Conservation (phyloP, 1,140 invertebrate species). For the Drosophila suzukii region DNA sequence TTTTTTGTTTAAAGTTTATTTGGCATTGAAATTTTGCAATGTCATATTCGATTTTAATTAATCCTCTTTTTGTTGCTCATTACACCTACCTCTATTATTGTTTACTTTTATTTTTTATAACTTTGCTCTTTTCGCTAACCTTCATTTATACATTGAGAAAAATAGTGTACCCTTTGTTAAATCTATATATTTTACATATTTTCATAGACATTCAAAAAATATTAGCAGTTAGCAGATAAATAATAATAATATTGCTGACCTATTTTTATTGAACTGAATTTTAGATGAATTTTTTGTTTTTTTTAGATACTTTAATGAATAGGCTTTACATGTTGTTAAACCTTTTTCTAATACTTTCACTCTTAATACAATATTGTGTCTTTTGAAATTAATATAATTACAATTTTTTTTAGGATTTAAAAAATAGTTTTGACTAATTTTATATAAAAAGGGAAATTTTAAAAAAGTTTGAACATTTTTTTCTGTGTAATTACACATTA, state of each 20-base stretch:
- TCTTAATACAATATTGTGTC: too few relatives aligned
- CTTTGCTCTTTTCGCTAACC: background rate
- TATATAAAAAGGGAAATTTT: background rate
- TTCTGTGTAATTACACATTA: constrained; percentile 7
- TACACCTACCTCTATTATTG: constrained; percentile 1
- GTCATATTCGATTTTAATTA: constrained; percentile 15
- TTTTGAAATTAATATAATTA: too few relatives aligned
- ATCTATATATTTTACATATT: background rate
- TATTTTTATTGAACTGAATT: too few relatives aligned
- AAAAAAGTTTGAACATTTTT: background rate
- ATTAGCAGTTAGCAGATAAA: too few relatives aligned
- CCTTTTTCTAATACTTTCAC: too few relatives aligned
- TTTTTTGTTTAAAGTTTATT: constrained; percentile 3
- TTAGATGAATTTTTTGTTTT: too few relatives aligned
- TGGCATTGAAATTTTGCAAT: constrained; percentile 21
- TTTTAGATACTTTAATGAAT: too few relatives aligned
- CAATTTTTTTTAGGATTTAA: too few relatives aligned
- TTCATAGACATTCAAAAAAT: too few relatives aligned
- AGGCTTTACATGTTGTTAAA: too few relatives aligned
- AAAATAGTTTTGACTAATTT: too few relatives aligned
- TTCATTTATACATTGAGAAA: background rate
- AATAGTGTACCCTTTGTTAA: background rate
- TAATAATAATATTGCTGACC: too few relatives aligned
- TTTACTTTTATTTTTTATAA: background rate
- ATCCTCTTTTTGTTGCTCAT: constrained; percentile 17